These are phyloP conservation scores for Antennarius maculatus DNA, from an alignment of 2,797 vertebrate species.

Conservation along the genomic window DNA sequence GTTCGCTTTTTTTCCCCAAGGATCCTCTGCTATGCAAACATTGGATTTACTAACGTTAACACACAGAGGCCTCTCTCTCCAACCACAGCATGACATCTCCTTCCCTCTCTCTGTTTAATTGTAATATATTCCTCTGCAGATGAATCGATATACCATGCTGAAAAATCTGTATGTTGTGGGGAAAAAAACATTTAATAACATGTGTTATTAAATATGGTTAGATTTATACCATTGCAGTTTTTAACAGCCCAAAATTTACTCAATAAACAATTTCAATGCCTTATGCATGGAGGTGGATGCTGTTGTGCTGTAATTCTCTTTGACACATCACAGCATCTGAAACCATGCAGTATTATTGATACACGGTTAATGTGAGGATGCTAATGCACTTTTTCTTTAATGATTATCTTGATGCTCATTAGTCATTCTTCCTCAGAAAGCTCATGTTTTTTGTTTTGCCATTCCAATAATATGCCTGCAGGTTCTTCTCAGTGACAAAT, in stretches of 20 bases:
- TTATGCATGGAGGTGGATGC: conserved; percentile 13
- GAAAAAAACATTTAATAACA: conserved; percentile 18
- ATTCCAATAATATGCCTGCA: too few relatives aligned
- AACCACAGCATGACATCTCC: neutral
- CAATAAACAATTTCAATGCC: conserved; percentile 16
- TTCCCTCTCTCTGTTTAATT: conserved; percentile 1
- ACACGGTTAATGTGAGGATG: too few relatives aligned
- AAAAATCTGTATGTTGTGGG: conserved; percentile 10
- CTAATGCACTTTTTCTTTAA: too few relatives aligned
- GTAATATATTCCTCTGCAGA: neutral
- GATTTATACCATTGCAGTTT: conserved; percentile 33
- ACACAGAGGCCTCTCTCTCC: neutral
- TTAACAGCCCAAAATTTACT: conserved; percentile 20
- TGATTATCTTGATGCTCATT: too few relatives aligned
- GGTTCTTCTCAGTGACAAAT: neutral
- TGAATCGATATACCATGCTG: neutral
- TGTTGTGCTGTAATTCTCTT: neutral
- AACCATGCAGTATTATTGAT: too few relatives aligned
- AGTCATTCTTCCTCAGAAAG: too few relatives aligned
- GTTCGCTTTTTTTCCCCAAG: conserved; percentile 5
- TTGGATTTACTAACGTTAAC: neutral
- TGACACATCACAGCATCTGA: neutral
- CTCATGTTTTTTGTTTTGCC: too few relatives aligned
- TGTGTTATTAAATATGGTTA: conserved; percentile 11
- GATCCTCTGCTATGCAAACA: conserved; percentile 22